phyloP scores from a whole-genome alignment of 2,888 invertebrate genomes.

The Cantharis rufa region DNA sequence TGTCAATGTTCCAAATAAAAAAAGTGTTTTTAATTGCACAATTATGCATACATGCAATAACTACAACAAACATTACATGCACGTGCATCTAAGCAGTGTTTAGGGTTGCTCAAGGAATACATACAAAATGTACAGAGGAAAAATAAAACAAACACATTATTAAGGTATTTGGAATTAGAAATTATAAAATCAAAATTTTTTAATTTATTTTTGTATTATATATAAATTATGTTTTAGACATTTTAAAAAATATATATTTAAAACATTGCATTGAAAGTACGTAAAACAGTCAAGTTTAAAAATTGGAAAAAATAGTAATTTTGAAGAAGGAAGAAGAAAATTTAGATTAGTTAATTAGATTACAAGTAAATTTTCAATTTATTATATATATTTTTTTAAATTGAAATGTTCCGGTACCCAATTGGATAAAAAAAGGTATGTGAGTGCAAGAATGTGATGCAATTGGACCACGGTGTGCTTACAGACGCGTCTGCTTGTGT shows the following conservation, averaged over 20 bases:
- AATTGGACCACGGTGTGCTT: neutral
- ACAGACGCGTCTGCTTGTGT: neutral
- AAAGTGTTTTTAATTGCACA: constrained; percentile 1
- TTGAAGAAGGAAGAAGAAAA: too few relatives aligned
- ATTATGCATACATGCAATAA: neutral
- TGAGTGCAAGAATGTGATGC: neutral
- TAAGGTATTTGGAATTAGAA: neutral
- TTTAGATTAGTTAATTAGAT: too few relatives aligned
- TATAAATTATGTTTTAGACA: neutral
- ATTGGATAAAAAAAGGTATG: neutral
- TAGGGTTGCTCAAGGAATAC: neutral
- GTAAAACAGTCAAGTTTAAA: neutral
- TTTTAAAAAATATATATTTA: neutral
- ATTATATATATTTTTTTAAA: neutral
- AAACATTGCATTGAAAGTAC: neutral
- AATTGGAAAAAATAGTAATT: neutral
- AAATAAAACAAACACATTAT: neutral
- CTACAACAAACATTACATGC: neutral
- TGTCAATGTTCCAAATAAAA: constrained; percentile 3
- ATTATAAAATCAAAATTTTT: neutral
- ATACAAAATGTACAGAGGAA: neutral
- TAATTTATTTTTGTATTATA: neutral
- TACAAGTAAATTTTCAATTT: neutral
- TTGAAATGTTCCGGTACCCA: neutral
- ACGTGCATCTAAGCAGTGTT: neutral